phyloP scores from a whole-genome alignment of 2,888 invertebrate species.

The Stenodema calcarata region DNA sequence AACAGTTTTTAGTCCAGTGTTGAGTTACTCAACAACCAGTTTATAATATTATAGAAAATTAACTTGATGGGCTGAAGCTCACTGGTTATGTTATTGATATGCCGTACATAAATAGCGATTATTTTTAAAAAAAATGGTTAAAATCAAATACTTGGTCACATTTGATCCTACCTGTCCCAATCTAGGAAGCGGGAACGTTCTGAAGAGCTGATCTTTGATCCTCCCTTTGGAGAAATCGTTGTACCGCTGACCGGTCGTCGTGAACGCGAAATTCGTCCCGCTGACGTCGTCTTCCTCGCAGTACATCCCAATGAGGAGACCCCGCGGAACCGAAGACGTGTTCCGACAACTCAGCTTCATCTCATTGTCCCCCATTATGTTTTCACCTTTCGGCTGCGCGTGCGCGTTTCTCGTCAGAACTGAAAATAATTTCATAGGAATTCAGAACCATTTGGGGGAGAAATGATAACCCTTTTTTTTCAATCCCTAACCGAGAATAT shows the following conservation, averaged over 20 bases:
- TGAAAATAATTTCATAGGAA: no score
- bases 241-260: conserved; percentile 54
- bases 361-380: not conserved
- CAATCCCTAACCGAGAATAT: no score
- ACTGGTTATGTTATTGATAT: no score
- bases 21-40: no score
- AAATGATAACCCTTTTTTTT: no score
- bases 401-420: not conserved
- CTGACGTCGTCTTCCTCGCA: conserved; percentile 40
- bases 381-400: not conserved
- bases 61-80: no score
- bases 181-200: conserved; percentile 64
- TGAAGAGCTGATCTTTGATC: conserved; percentile 52
- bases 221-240: conserved; percentile 53
- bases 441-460: no score
- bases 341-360: conserved; percentile 28
- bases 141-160: no score
- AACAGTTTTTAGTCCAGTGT: no score
- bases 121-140: no score
- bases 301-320: conserved; percentile 55
- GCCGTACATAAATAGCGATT: no score
- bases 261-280: conserved; percentile 51
- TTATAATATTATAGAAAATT: no score
- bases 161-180: conserved; percentile 63
- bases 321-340: conserved; percentile 49